Percentiles rank a stretch among this genome's conserved stretches.
Conservation (phyloP, 2,797 vertebrate genomes). For the Anolis apletophallus region DNA sequence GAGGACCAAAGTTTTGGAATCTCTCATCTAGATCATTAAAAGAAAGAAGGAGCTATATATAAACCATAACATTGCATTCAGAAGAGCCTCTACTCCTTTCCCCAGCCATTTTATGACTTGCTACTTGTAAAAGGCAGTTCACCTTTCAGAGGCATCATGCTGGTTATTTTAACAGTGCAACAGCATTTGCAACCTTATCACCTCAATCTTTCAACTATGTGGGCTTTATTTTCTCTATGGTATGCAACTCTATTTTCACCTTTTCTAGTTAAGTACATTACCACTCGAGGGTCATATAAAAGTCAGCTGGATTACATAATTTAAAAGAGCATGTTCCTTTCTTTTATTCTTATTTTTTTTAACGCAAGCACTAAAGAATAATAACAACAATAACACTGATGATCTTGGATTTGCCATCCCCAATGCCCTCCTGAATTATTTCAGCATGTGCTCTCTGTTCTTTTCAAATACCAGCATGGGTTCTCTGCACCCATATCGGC, state of each 20-base stretch:
- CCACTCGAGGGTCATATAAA: constrained; percentile 50
- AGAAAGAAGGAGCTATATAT: not conserved
- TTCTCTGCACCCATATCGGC: constrained; percentile 80
- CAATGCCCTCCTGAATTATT: constrained; percentile 49
- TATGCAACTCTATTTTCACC: constrained; percentile 59
- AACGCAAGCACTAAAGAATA: constrained; percentile 34
- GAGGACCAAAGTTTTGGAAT: too few species aligned
- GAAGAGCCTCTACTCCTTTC: not conserved
- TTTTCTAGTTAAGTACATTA: constrained; percentile 66
- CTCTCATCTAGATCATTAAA: not conserved
- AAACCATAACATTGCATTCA: constrained; percentile 6
- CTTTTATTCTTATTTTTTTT: constrained; percentile 20
- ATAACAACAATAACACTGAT: not conserved
- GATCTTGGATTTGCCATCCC: constrained; percentile 29
- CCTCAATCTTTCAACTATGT: constrained; percentile 60
- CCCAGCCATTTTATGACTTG: not conserved
- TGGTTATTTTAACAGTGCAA: constrained; percentile 44
- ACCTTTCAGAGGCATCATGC: constrained; percentile 32
- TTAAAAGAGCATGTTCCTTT: constrained; percentile 70
- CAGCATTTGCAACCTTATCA: constrained; percentile 52
- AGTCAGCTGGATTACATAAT: constrained; percentile 61
- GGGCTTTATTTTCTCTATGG: constrained; percentile 49
- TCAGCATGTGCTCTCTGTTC: constrained; percentile 66
- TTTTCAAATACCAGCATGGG: constrained; percentile 73
- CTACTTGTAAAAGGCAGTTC: constrained; percentile 51